Evolutionary conservation across 2,113 vertebrate species (phyloP).

Genomic region (Sisor rabdophorus): DNA sequence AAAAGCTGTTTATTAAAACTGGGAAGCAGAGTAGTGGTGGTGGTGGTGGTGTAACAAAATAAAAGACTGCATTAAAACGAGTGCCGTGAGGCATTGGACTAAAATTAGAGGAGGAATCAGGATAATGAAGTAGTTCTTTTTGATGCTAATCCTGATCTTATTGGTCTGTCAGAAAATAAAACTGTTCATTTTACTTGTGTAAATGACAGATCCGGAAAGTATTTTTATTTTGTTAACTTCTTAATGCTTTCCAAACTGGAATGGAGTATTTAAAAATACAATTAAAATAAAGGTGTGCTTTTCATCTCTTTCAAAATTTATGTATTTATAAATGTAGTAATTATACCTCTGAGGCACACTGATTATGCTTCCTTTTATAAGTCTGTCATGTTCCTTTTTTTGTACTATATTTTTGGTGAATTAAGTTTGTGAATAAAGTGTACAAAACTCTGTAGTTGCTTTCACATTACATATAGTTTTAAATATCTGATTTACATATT

Average conservation of each 20-base stretch:
- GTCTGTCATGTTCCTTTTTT: neutral
- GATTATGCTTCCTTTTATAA: conserved; percentile 13
- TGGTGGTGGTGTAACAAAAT: conserved; percentile 5
- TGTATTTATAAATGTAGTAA: conserved; percentile 34
- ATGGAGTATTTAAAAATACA: conserved; percentile 13
- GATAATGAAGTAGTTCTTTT: conserved; percentile 9
- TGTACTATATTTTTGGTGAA: neutral
- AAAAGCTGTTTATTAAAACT: conserved; percentile 44
- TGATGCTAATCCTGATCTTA: conserved; percentile 5
- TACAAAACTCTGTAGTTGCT: neutral
- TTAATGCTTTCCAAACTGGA: conserved; percentile 26
- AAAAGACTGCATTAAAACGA: conserved; percentile 23
- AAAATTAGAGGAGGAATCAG: conserved; percentile 17
- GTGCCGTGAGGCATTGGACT: conserved; percentile 4
- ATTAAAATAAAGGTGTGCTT: conserved; percentile 13
- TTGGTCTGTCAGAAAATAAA: conserved; percentile 6
- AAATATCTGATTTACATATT: conserved; percentile 5
- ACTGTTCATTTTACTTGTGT: neutral
- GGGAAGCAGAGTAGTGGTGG: conserved; percentile 49
- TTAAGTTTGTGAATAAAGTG: conserved; percentile 19
- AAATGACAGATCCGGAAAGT: neutral
- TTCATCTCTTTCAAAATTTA: conserved; percentile 6
- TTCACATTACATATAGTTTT: conserved; percentile 36
- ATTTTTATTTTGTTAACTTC: conserved; percentile 4
- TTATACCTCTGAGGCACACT: conserved; percentile 37